These are phyloP conservation scores for Anguilla anguilla DNA, from an alignment of 2,797 vertebrate species.

Conservation along the genomic window DNA sequence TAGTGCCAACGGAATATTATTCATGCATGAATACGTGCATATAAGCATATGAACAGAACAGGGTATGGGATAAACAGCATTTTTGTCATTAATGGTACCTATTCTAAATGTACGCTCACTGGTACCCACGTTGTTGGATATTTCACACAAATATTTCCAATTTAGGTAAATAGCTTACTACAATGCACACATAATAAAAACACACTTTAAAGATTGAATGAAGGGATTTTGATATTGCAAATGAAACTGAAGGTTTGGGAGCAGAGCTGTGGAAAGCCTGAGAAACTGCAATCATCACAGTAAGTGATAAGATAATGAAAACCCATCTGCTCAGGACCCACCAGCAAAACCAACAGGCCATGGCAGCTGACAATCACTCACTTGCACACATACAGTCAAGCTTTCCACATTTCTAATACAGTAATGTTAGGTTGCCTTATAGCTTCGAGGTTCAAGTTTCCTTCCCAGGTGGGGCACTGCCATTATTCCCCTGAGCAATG, in stretches of 20 bases:
- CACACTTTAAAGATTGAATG: neutral
- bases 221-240: neutral
- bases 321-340: neutral
- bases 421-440: too few relatives aligned
- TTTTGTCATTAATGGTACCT: neutral
- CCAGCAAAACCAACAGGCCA: neutral
- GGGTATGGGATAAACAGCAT: neutral
- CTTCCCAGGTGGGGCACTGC: too few relatives aligned
- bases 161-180: neutral
- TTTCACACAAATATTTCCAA: neutral
- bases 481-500: too few relatives aligned
- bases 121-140: neutral
- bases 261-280: neutral
- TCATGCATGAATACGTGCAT: neutral
- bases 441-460: too few relatives aligned
- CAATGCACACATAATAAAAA: neutral
- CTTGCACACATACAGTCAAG: neutral
- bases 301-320: neutral
- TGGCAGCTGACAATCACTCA: conserved; percentile 7
- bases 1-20: neutral
- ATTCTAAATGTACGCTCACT: neutral
- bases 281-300: neutral
- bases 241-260: neutral
- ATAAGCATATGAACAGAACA: neutral
- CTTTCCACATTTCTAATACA: neutral